Evolutionary conservation across 2,797 vertebrate species (phyloP).

Genomic region (Nasua narica): DNA sequence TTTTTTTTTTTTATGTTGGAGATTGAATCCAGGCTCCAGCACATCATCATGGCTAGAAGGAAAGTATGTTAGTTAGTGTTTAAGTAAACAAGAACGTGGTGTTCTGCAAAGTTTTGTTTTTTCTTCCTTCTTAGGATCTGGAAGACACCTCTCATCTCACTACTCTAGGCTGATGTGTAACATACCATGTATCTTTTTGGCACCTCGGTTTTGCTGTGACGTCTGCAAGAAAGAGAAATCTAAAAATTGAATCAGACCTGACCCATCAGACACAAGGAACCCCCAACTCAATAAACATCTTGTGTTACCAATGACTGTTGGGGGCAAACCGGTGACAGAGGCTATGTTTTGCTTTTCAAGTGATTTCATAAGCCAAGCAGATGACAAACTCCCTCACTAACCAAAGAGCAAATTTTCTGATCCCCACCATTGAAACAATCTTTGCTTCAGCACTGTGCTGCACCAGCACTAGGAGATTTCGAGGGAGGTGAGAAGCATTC

Average conservation of each 20-base stretch:
- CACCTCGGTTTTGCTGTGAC: neutral
- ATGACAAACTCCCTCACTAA: neutral
- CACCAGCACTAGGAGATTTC: neutral
- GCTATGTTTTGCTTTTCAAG: neutral
- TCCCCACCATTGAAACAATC: neutral
- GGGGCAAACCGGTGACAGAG: neutral
- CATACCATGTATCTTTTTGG: neutral
- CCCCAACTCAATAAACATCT: neutral
- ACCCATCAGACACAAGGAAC: neutral
- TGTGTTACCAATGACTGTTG: neutral
- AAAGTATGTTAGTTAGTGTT: slow-evolving; percentile 1
- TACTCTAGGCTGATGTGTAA: neutral
- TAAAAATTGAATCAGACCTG: neutral
- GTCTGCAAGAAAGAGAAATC: neutral
- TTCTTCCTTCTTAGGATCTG: neutral
- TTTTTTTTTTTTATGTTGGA: neutral
- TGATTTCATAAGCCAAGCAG: neutral
- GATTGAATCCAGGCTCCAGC: neutral
- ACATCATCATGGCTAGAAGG: neutral
- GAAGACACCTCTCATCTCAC: neutral
- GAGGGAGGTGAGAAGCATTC: neutral
- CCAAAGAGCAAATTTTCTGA: neutral
- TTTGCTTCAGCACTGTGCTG: neutral
- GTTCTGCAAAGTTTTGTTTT: neutral
- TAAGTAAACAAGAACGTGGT: neutral